Percentiles rank a stretch among this genome's conserved stretches.
Conservation (phyloP, 2,797 vertebrate species). For the Schizopygopsis pylzovi region DNA sequence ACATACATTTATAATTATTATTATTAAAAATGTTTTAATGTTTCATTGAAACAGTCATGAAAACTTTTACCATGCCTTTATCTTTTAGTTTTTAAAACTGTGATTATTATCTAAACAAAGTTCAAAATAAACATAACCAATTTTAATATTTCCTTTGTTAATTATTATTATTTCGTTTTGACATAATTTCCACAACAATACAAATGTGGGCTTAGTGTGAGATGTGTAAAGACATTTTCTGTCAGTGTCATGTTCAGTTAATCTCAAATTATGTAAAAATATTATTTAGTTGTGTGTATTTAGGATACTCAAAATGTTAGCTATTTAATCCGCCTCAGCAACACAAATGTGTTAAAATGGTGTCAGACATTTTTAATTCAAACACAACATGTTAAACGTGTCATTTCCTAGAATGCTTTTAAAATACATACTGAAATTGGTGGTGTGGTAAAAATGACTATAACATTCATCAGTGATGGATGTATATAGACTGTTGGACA, state of each 20-base stretch:
- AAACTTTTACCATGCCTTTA: neutral
- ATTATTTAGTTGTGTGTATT: neutral
- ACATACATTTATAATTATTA: neutral
- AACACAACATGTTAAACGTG: neutral
- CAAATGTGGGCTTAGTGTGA: neutral
- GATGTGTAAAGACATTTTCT: neutral
- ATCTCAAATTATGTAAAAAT: neutral
- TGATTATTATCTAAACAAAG: neutral
- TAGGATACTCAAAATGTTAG: neutral
- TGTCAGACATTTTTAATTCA: neutral
- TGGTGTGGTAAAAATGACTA: constrained; percentile 1
- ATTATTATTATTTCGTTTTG: neutral
- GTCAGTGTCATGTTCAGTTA: neutral
- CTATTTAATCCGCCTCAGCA: neutral
- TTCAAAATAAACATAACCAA: neutral
- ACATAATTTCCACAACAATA: neutral
- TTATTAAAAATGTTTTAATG: neutral
- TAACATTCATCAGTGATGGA: neutral
- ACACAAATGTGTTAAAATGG: neutral
- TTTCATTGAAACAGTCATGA: neutral
- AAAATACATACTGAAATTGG: neutral
- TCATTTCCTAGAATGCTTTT: neutral
- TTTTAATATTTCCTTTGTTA: neutral
- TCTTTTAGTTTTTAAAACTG: neutral
- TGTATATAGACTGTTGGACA: too few relatives aligned